Evolutionary conservation across 2,888 invertebrate genomes (phyloP).

Genomic region (Aquatica leii): DNA sequence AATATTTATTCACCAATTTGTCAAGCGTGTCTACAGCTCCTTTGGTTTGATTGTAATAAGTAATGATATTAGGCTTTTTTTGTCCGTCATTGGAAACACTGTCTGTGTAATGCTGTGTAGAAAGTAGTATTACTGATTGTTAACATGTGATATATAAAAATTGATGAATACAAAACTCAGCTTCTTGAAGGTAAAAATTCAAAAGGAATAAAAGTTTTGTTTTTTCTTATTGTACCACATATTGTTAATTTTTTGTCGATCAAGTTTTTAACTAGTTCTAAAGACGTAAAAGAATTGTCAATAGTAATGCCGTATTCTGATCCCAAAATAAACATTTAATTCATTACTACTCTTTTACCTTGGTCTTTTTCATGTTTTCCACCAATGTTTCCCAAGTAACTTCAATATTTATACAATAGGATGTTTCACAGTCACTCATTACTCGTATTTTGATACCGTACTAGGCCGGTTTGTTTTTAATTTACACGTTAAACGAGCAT

Average conservation of each 20-base stretch:
- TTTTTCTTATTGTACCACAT: neutral
- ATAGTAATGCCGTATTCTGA: neutral
- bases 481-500: slow-evolving; percentile 8
- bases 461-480: slow-evolving; percentile 21
- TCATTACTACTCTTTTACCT: slow-evolving; percentile 15
- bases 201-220: neutral
- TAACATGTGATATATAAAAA: too few species aligned
- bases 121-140: too few species aligned
- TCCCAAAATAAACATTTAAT: neutral
- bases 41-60: too few species aligned
- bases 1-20: too few species aligned
- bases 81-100: too few species aligned
- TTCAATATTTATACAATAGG: neutral
- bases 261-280: neutral
- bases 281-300: neutral
- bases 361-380: neutral
- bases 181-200: neutral
- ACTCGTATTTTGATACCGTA: slow-evolving; percentile 22
- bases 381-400: neutral
- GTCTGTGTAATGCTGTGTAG: too few species aligned
- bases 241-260: neutral
- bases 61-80: too few species aligned
- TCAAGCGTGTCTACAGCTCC: too few species aligned
- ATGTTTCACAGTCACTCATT: neutral
- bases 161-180: neutral